phyloP scores from a whole-genome alignment of 2,113 vertebrate species.

The Phocoena sinus region DNA sequence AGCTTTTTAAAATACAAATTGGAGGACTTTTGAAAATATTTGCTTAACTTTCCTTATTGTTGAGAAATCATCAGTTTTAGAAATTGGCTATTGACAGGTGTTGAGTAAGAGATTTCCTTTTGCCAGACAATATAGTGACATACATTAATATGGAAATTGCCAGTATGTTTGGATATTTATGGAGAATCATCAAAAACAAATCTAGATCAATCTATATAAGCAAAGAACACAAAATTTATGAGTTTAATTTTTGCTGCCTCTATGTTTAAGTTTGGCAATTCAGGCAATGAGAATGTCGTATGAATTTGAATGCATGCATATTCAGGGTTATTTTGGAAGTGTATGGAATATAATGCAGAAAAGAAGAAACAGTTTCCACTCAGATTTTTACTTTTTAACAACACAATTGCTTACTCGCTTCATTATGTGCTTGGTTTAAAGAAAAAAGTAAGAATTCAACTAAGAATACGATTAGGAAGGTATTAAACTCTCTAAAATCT shows the following conservation, averaged over 20 bases:
- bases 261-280: neutral
- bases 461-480: conserved; percentile 2
- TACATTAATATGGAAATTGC: neutral
- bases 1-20: neutral
- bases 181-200: neutral
- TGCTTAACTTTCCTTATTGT: neutral
- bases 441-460: conserved; percentile 18
- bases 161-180: neutral
- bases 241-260: neutral
- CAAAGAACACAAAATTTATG: neutral
- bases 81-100: neutral
- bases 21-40: neutral
- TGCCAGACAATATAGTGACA: neutral
- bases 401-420: neutral
- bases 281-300: neutral
- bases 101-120: neutral
- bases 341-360: neutral
- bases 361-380: neutral
- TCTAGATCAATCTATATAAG: neutral
- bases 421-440: neutral
- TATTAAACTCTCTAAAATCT: neutral
- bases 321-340: neutral
- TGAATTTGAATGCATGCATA: neutral
- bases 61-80: neutral
- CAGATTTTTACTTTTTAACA: neutral